Conservation (phyloP, 2,888 invertebrate genomes). For the Tyria jacobaeae region DNA sequence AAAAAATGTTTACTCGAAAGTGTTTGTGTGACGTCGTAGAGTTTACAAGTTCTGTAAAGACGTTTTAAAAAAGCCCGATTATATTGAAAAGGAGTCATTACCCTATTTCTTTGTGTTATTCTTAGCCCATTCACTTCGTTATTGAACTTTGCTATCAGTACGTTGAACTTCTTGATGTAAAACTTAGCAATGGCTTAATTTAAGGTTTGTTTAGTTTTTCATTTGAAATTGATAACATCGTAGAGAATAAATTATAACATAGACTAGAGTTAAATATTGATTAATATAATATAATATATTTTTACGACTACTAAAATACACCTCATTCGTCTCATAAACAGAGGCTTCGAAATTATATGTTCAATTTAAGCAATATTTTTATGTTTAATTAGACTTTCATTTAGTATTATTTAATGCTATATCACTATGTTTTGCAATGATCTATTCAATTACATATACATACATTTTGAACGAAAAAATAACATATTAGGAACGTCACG, state of each 20-base stretch:
- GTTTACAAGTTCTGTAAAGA: conserved; percentile 45
- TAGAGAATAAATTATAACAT: conserved; percentile 8
- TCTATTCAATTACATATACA: too few species aligned
- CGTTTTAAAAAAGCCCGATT: conserved; percentile 49
- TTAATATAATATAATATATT: conserved; percentile 8
- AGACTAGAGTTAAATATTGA: conserved; percentile 8
- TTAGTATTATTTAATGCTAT: too few species aligned
- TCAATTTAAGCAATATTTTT: not conserved
- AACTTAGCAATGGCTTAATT: conserved; percentile 28
- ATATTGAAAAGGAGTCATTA: conserved; percentile 72
- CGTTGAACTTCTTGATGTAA: conserved; percentile 51
- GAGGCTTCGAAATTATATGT: too few species aligned
- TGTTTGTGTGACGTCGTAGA: conserved; percentile 24
- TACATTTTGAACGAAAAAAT: not conserved
- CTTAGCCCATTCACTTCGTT: conserved; percentile 70
- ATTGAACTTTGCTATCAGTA: conserved; percentile 57
- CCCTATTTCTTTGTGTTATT: conserved; percentile 75
- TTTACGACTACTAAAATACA: not conserved
- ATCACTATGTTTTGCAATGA: not conserved
- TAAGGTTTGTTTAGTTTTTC: conserved; percentile 37
- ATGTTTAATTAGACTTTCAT: too few species aligned
- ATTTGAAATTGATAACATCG: conserved; percentile 23
- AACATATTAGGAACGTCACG: not conserved
- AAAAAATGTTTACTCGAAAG: conserved; percentile 37
- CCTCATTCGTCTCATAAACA: conserved; percentile 4